A percentile compares a stretch with the other conserved stretches of the same genome.
Evolutionary conservation across 2,797 vertebrate genomes (phyloP).

Genomic region (Eulemur mongoz): DNA sequence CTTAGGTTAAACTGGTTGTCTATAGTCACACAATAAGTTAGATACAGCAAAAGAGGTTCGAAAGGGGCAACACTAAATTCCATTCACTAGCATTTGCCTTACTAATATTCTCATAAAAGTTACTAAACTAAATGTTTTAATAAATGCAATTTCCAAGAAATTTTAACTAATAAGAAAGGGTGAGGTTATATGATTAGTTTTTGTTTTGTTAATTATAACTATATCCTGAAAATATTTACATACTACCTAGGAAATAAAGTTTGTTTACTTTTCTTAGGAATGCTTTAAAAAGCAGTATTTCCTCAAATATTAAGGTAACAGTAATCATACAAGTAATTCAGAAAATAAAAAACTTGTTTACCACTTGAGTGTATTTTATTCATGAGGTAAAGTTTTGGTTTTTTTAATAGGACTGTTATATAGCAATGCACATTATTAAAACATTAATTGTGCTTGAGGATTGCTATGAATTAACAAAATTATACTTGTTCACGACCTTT

Average conservation of each 20-base stretch:
- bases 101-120: background rate
- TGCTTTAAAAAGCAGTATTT: conserved; percentile 61
- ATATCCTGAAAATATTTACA: conserved; percentile 59
- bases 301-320: conserved; percentile 20
- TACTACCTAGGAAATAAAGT: conserved; percentile 55
- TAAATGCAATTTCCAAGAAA: conserved; percentile 29
- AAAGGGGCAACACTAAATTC: background rate
- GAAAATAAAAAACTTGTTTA: conserved; percentile 62
- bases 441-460: conserved; percentile 57
- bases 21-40: background rate
- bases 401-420: conserved; percentile 21
- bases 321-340: conserved; percentile 56
- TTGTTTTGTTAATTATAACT: conserved; percentile 47
- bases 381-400: conserved; percentile 57
- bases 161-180: background rate
- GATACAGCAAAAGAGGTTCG: background rate
- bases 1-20: background rate
- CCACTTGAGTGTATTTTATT: conserved; percentile 55
- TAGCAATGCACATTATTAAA: conserved; percentile 48
- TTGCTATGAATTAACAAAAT: conserved; percentile 50
- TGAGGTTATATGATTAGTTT: conserved; percentile 2
- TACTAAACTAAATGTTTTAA: background rate
- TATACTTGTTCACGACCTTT: background rate
- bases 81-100: background rate
- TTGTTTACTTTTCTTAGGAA: conserved; percentile 20